Evolutionary conservation across 2,113 vertebrate species (phyloP).

Genomic region (Theristicus caerulescens): DNA sequence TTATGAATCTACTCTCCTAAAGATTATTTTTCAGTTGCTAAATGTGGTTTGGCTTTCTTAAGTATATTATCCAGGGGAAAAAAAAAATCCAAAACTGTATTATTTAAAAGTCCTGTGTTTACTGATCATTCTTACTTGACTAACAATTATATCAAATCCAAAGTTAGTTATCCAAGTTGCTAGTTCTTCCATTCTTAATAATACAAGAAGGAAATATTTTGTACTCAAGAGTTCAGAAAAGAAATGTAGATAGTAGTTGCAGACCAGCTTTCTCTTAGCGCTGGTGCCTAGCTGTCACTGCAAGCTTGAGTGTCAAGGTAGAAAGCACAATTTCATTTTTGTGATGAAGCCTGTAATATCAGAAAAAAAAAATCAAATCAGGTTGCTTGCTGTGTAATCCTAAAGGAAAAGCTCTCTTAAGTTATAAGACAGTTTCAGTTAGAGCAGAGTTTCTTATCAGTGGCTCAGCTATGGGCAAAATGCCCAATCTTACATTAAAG

Average conservation of each 20-base stretch:
- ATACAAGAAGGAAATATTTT: neutral
- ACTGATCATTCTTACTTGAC: neutral
- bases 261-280: neutral
- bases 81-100: neutral
- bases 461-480: constrained; percentile 11
- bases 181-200: neutral
- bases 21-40: neutral
- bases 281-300: neutral
- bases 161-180: neutral
- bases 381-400: constrained; percentile 31
- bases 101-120: neutral
- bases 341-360: constrained; percentile 29
- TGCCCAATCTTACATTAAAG: neutral
- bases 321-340: constrained; percentile 25
- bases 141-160: neutral
- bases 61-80: neutral
- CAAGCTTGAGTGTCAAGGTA: neutral
- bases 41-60: neutral
- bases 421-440: constrained; percentile 16
- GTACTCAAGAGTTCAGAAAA: neutral
- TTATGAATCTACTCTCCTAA: neutral
- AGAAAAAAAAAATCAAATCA: constrained; percentile 30
- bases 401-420: constrained; percentile 31
- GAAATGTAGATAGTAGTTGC: neutral
- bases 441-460: constrained; percentile 32